Base-by-base conservation (phyloP, 2,797 vertebrate species). In the Schizopygopsis malacanthus region DNA sequence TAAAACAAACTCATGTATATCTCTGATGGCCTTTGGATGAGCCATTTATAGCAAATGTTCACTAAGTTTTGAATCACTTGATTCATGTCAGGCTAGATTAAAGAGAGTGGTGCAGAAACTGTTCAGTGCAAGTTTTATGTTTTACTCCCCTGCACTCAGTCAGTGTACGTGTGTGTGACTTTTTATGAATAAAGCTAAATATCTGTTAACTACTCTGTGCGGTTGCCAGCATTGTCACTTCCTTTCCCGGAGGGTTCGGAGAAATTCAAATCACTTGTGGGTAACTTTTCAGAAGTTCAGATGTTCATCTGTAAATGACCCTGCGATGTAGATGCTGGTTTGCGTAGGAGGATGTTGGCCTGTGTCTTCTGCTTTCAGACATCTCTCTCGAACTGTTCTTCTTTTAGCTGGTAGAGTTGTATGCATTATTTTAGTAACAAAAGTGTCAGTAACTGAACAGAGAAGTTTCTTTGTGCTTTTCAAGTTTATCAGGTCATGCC, bases 181-280 rank as follows among this genome's bases (percentile, higher is more conserved):
- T 67, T 82, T 83, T 63, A 12, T 63, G 18, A 75, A 61, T 39
- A 59, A 73, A 12, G 7, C 12, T 12, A 54, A 25, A 43, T 61
- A 9, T 59, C 16, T 70, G 75, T 56, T 45, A 50, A 77, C 59
- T 77, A 8, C 25, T 22, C 52, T 71, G n/a, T 71, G n/a, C 59
- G 65, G 39, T 85, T 79, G 11, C 25, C 65, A 37, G 2, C 18
- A 16, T 9, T 13, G 63, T 79, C 59, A 77, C 82, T 77, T 84
- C 82, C 72, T 76, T 54, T 77, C 59, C 28, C 1, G 6, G 25
- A 39, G 41, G 41, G 22, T 85, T 85, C 65, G 8, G 37, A 85
- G 75, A 85, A 76, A 50, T 76, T 75, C 50, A 28, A 75, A 45
- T 85, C 18, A 43, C 50, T 61, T 61, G 65, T 79, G 83, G n/a